Base-by-base conservation (phyloP, 1,140 invertebrate species). In the Schlechtendalia chinensis region DNA sequence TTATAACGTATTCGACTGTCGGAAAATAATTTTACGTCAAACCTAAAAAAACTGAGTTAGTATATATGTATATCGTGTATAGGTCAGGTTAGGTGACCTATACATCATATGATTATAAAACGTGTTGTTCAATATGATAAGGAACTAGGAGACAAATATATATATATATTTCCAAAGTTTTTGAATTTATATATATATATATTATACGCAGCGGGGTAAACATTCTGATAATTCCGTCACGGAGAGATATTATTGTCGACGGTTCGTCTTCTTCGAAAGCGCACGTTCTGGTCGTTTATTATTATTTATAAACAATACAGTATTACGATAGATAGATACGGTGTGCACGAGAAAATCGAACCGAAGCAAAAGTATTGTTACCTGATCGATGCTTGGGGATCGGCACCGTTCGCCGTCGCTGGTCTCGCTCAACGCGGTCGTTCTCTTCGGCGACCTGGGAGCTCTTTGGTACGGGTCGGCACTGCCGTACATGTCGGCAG, bases 351-450 rank as follows among this genome's bases (percentile, higher is more conserved):
- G 1, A 53, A 53, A 47, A 72, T 45, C 16, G 53, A 47, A 75
- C 56, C 24, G 24, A 84, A 72, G n/a, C n/a, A 61, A 29, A 47
- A 83, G 83, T 82, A 84, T n/a, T 84, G 84, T 89, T 90, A 95
- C 95, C 93, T 96, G 94, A 88, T 97, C 95, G 86, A 92, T 93
- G 85, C 92, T 94, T 61, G 95, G 94, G 85, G 94, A 96, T 85
- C 93, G 90, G 82, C 91, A 91, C 85, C 93, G 88, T 84, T 92
- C 90, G 82, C 91, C 90, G 84, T 91, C 89, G 81, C 84, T 82
- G 32, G 85, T 84, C 74, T 84, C 84, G 77, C 85, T 84, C 71
- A 85, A 82, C 22, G 88, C 84, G 56, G 84, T 81, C 75, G 83
- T 86, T 53, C 89, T 88, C 85, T 95, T 95, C 1, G 94, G 94